A percentile compares a stretch with the other conserved stretches of the same genome.
Conservation (phyloP, 2,797 vertebrate species). For the Galago senegalensis region DNA sequence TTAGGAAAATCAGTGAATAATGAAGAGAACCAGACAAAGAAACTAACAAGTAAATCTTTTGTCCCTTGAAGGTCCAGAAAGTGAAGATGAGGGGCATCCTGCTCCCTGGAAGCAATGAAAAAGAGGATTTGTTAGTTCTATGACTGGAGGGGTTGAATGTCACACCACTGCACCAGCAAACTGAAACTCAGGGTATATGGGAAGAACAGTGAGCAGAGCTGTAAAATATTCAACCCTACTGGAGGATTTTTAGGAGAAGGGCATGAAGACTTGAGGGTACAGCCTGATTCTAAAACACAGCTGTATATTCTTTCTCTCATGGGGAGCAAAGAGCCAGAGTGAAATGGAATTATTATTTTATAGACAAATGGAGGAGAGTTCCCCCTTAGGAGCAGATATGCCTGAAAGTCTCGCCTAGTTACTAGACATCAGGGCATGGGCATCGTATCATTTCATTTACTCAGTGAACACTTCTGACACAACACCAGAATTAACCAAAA, state of each 20-base stretch:
- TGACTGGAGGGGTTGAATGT: neutral
- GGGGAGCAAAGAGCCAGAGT: neutral
- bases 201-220: conserved; percentile 70
- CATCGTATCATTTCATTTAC: neutral
- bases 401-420: neutral
- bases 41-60: neutral
- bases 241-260: conserved; percentile 66
- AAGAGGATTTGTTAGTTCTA: conserved; percentile 25
- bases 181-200: neutral
- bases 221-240: neutral
- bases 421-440: neutral
- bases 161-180: neutral
- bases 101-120: neutral
- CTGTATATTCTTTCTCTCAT: conserved; percentile 39
- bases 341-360: conserved; percentile 63
- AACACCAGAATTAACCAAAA: conserved; percentile 41
- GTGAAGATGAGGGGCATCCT: neutral
- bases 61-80: neutral
- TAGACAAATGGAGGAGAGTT: conserved; percentile 24
- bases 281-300: conserved; percentile 20
- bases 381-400: neutral
- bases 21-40: conserved; percentile 29
- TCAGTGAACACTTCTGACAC: conserved; percentile 37
- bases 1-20: neutral
- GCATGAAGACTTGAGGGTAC: conserved; percentile 65